phyloP scores from a whole-genome alignment of 2,888 invertebrate genomes.

The Agriopis leucophaearia region DNA sequence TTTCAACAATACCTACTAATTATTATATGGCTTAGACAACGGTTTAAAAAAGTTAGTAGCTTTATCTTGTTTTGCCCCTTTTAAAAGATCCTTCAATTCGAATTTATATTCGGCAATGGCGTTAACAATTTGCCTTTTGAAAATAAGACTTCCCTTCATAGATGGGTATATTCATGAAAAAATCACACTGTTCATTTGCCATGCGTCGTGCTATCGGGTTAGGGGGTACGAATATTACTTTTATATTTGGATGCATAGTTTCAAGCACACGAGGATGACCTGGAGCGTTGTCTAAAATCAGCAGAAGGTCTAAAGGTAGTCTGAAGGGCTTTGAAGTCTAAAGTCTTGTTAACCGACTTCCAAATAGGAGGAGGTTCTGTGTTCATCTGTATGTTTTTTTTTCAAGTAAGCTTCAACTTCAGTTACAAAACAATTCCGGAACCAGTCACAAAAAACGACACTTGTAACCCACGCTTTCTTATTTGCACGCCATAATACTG shows the following conservation, averaged over 20 bases:
- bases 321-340: not conserved
- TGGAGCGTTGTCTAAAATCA: not conserved
- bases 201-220: not conserved
- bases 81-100: constrained; percentile 45
- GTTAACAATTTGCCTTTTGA: constrained; percentile 45
- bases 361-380: too few species aligned
- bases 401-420: not conserved
- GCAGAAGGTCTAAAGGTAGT: too few species aligned
- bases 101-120: constrained; percentile 43
- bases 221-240: not conserved
- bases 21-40: constrained; percentile 26
- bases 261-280: not conserved
- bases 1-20: too few species aligned
- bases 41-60: constrained; percentile 41
- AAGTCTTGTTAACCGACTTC: not conserved
- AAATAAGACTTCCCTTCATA: constrained; percentile 40
- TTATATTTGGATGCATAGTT: not conserved
- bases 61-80: constrained; percentile 36
- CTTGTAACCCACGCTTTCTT: constrained; percentile 1
- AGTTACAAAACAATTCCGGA: not conserved
- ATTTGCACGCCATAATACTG: not conserved
- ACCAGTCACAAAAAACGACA: not conserved
- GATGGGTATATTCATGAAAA: constrained; percentile 48
- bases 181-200: not conserved
- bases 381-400: too few species aligned